These are phyloP conservation scores for Gadopsis bispinosus DNA, from an alignment of 2,797 vertebrate species.

Conservation along the genomic window DNA sequence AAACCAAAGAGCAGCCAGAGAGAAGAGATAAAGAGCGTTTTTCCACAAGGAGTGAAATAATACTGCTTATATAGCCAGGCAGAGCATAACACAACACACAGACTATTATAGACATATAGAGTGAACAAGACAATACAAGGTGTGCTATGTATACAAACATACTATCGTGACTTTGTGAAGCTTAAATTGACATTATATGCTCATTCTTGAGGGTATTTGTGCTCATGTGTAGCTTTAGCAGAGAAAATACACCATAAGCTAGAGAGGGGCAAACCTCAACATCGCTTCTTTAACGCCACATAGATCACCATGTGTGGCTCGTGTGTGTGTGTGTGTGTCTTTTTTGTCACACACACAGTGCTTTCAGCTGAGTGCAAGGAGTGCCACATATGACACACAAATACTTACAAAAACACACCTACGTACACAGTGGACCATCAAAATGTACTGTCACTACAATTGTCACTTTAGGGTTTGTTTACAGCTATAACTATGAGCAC, in stretches of 20 bases:
- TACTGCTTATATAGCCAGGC: constrained; percentile 27
- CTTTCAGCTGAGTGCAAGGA: constrained; percentile 57
- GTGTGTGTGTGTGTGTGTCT: constrained; percentile 31
- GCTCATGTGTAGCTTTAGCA: not conserved
- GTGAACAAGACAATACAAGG: constrained; percentile 13
- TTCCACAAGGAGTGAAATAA: constrained; percentile 66
- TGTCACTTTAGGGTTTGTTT: constrained; percentile 24
- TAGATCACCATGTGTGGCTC: constrained; percentile 76
- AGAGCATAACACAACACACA: constrained; percentile 41
- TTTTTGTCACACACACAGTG: constrained; percentile 58
- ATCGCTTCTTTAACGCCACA: constrained; percentile 73
- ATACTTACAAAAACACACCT: constrained; percentile 49
- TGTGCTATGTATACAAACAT: constrained; percentile 28
- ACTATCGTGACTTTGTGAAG: constrained; percentile 11
- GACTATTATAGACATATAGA: constrained; percentile 17
- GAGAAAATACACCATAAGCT: constrained; percentile 24
- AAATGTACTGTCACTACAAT: not conserved
- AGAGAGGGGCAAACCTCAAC: constrained; percentile 74
- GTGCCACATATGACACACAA: constrained; percentile 49
- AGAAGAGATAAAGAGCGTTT: constrained; percentile 66
- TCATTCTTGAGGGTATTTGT: not conserved
- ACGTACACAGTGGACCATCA: constrained; percentile 79
- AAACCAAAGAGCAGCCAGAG: constrained; percentile 78
- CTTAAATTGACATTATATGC: not conserved
- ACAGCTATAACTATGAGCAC: not conserved